Percentiles rank a stretch among this genome's conserved stretches.
phyloP scores from a whole-genome alignment of 1,140 invertebrate genomes.

The Trypoxylus dichotomus region DNA sequence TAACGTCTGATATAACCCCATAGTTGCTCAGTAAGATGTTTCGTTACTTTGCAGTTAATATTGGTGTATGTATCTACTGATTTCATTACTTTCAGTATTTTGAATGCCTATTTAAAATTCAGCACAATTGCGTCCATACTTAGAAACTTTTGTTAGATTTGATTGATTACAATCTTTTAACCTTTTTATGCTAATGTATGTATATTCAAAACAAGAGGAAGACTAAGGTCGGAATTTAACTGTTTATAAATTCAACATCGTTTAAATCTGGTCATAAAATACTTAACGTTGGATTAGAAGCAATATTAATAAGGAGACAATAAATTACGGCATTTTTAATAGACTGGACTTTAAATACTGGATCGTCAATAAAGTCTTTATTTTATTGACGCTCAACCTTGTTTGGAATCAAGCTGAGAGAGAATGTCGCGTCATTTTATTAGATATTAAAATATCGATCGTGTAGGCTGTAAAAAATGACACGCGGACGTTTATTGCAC shows the following conservation, averaged over 20 bases:
- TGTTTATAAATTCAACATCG: conserved; percentile 3
- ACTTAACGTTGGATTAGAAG: conserved; percentile 25
- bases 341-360: conserved; percentile 15
- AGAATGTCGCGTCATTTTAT: conserved; percentile 37
- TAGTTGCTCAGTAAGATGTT: no score
- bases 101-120: no score
- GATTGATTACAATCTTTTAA: no score
- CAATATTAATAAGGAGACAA: conserved; percentile 26
- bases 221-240: neutral
- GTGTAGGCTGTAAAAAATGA: conserved; percentile 37
- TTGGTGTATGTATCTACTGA: no score
- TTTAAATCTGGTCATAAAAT: conserved; percentile 29
- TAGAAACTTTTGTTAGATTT: no score
- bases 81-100: no score
- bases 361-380: conserved; percentile 34
- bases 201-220: neutral
- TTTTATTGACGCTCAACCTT: conserved; percentile 31
- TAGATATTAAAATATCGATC: conserved; percentile 40
- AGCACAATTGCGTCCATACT: no score
- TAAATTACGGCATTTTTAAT: conserved; percentile 31
- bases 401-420: conserved; percentile 34
- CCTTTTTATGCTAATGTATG: neutral
- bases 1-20: no score
- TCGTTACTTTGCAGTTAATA: no score
- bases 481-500: conserved; percentile 35